A percentile compares a stretch with the other conserved stretches of the same genome.
These are phyloP conservation scores for Marcusenius ussheri DNA, from an alignment of 2,113 vertebrate species.

Conservation along the genomic window DNA sequence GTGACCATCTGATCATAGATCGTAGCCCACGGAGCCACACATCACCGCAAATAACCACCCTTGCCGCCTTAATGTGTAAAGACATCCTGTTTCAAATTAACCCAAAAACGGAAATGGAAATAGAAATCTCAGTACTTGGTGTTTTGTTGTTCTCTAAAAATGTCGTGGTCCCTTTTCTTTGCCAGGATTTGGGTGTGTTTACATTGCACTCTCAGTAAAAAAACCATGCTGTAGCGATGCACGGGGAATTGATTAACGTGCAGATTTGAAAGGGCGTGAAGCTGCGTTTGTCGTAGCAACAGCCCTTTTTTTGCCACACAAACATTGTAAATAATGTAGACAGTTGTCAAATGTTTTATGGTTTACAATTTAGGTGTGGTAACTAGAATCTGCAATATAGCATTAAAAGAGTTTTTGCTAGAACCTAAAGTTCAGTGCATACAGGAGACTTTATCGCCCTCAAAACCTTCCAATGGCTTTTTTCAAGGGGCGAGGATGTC, in stretches of 20 bases:
- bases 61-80: not conserved
- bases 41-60: not conserved
- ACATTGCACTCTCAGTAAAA: not conserved
- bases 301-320: not conserved
- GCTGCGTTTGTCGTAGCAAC: not conserved
- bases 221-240: not conserved
- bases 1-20: not conserved
- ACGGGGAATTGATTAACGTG: not conserved
- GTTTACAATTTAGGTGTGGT: not conserved
- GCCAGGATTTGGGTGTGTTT: not conserved
- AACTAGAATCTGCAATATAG: not conserved
- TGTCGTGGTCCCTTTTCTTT: not conserved
- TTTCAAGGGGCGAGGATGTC: not conserved
- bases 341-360: not conserved
- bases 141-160: not conserved
- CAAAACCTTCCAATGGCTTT: not conserved
- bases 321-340: not conserved
- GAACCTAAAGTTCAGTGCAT: not conserved
- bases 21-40: not conserved
- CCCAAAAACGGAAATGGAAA: not conserved
- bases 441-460: not conserved
- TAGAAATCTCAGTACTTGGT: not conserved
- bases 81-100: not conserved
- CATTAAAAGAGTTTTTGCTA: not conserved
- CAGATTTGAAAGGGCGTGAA: not conserved